Conservation (phyloP, 2,113 vertebrate species). For the Pluvianellus socialis region DNA sequence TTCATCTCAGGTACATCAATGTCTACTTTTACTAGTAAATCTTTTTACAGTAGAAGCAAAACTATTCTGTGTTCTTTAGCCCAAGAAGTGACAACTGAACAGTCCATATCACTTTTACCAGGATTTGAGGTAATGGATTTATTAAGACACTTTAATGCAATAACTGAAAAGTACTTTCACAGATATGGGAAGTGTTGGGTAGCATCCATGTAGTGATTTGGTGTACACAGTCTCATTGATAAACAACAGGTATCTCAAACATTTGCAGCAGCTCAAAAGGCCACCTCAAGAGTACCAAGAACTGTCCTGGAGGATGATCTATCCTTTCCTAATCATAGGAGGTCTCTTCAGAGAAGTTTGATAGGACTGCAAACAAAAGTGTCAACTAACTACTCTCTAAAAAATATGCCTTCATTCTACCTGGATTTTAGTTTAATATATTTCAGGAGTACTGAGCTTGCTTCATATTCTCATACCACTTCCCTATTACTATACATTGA, state of each 20-base stretch:
- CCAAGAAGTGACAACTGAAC: background rate
- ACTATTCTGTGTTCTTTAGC: background rate
- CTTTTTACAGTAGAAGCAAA: background rate
- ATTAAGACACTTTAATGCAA: background rate
- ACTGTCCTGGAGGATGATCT: background rate
- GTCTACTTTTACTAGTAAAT: background rate
- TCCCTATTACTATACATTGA: background rate
- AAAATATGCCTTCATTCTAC: background rate
- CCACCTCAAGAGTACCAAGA: background rate
- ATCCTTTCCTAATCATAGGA: background rate
- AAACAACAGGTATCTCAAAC: background rate
- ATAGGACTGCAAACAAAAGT: background rate
- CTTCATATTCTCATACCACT: background rate
- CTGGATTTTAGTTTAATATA: background rate
- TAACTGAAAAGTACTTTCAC: background rate
- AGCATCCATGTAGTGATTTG: background rate
- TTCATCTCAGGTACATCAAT: background rate
- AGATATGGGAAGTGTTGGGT: background rate
- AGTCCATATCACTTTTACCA: background rate
- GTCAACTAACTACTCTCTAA: background rate
- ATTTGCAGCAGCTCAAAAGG: background rate
- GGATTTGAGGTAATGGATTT: background rate
- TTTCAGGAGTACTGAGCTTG: background rate
- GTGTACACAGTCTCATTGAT: background rate
- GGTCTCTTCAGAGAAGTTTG: background rate